A percentile compares a stretch with the other conserved stretches of the same genome.
These are phyloP conservation scores for Oxycera nigricornis DNA, from an alignment of 2,888 invertebrate genomes.

Conservation along the genomic window DNA sequence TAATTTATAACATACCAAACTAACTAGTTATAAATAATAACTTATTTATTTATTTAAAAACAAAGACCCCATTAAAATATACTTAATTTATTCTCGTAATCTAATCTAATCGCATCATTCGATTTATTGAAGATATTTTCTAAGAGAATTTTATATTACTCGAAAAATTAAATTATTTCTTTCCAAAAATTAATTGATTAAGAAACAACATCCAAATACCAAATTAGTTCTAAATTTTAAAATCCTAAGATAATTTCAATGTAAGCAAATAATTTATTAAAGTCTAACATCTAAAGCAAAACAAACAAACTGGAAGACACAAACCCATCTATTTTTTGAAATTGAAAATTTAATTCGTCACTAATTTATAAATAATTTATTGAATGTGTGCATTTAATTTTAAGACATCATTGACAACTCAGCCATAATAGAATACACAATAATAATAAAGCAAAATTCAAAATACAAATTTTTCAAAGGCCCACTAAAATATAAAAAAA, in stretches of 20 bases:
- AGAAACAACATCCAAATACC: no score
- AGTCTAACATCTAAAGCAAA: slow-evolving; percentile 47
- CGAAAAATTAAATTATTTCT: slow-evolving; percentile 47
- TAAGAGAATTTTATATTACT: slow-evolving; percentile 48
- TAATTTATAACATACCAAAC: slow-evolving; percentile 52
- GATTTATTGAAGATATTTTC: slow-evolving; percentile 50
- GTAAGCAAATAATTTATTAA: slow-evolving; percentile 42
- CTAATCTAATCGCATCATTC: slow-evolving; percentile 47
- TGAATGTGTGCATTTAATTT: neutral
- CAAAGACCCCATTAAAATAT: slow-evolving; percentile 44
- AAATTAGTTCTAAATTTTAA: neutral
- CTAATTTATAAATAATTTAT: slow-evolving; percentile 30
- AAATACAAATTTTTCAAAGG: slow-evolving; percentile 41
- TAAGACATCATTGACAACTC: slow-evolving; percentile 14
- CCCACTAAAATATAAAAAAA: slow-evolving; percentile 37
- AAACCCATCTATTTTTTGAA: slow-evolving; percentile 14
- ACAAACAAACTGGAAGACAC: slow-evolving; percentile 46
- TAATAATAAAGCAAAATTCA: slow-evolving; percentile 8
- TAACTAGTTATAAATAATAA: slow-evolving; percentile 53
- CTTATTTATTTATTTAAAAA: slow-evolving; percentile 52
- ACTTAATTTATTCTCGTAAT: slow-evolving; percentile 46
- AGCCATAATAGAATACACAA: slow-evolving; percentile 27
- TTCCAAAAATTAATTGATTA: no score
- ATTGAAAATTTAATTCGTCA: slow-evolving; percentile 9
- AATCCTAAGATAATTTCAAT: slow-evolving; percentile 19